Percentiles rank a stretch among this genome's conserved stretches.
Evolutionary conservation across 1,140 invertebrate genomes (phyloP).

Genomic region (Drosophila navojoa): DNA sequence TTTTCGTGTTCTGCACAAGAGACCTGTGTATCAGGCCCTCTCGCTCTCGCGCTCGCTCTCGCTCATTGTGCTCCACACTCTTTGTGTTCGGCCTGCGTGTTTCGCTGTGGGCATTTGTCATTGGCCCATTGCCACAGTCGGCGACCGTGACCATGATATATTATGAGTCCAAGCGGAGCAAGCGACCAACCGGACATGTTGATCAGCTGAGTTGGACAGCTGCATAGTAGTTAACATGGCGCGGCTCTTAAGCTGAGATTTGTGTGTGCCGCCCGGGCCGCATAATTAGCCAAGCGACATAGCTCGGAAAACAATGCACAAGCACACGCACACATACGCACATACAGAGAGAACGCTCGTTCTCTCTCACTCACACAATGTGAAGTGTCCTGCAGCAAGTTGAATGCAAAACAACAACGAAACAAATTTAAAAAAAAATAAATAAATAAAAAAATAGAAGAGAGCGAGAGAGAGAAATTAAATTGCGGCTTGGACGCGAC

Average conservation of each 20-base stretch:
- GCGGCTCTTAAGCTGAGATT: slow-evolving; percentile 69
- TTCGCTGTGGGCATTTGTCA: slow-evolving; percentile 34
- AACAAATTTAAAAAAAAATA: neutral
- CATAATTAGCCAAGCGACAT: slow-evolving; percentile 63
- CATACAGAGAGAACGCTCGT: neutral
- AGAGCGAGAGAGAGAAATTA: slow-evolving; percentile 33
- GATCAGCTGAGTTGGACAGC: slow-evolving; percentile 26
- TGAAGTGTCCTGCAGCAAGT: slow-evolving; percentile 29
- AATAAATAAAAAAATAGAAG: too few species aligned
- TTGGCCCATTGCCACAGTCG: slow-evolving; percentile 42
- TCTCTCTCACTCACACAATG: slow-evolving; percentile 3
- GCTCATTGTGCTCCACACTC: neutral
- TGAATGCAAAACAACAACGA: slow-evolving; percentile 15
- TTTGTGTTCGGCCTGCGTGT: neutral
- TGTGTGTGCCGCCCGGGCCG: slow-evolving; percentile 53
- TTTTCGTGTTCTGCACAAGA: slow-evolving; percentile 67
- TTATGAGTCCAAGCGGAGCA: slow-evolving; percentile 68
- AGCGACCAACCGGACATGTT: slow-evolving; percentile 24
- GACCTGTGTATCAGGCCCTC: neutral
- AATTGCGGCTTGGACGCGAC: slow-evolving; percentile 46
- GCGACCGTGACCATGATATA: slow-evolving; percentile 75
- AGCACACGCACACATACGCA: slow-evolving; percentile 2
- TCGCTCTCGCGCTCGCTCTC: neutral
- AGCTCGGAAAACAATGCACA: slow-evolving; percentile 18
- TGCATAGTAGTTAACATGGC: slow-evolving; percentile 66